Conservation (phyloP, 2,888 invertebrate genomes). For the Drosophila phalerata region DNA sequence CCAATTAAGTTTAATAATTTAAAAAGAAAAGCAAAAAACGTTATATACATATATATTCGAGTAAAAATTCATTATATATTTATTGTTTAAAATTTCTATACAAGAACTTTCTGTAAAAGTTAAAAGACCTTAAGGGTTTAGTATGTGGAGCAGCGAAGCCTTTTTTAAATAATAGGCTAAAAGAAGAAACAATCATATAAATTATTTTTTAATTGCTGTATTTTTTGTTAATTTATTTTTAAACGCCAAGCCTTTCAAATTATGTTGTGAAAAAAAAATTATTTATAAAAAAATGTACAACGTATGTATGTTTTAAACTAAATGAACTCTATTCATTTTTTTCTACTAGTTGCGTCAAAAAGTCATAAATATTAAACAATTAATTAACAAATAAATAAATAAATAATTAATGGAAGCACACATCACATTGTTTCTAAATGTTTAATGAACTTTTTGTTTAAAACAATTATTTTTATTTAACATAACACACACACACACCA, state of each 20-base stretch:
- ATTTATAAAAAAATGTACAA: conserved; percentile 67
- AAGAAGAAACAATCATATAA: conserved; percentile 36
- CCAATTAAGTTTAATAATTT: conserved; percentile 69
- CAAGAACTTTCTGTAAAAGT: conserved; percentile 38
- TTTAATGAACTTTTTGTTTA: conserved; percentile 41
- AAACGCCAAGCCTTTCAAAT: conserved; percentile 46
- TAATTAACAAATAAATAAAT: conserved; percentile 46
- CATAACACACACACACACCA: conserved; percentile 26
- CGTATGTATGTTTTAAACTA: conserved; percentile 70
- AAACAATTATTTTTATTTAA: conserved; percentile 30
- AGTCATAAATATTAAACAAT: conserved; percentile 74
- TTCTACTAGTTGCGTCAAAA: conserved; percentile 76
- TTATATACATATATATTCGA: conserved; percentile 68
- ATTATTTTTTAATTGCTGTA: conserved; percentile 58
- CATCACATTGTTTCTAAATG: conserved; percentile 61
- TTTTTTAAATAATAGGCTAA: conserved; percentile 37
- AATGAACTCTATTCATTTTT: conserved; percentile 43
- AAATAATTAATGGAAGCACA: conserved; percentile 43
- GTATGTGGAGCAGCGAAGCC: conserved; percentile 46
- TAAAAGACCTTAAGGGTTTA: conserved; percentile 38
- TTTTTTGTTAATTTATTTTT: conserved; percentile 70
- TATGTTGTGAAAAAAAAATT: conserved; percentile 51
- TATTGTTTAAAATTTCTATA: conserved; percentile 57
- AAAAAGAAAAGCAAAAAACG: conserved; percentile 29
- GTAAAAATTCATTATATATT: conserved; percentile 64